Evolutionary conservation across 2,888 invertebrate species (phyloP).

Genomic region (Melanchra persicariae): DNA sequence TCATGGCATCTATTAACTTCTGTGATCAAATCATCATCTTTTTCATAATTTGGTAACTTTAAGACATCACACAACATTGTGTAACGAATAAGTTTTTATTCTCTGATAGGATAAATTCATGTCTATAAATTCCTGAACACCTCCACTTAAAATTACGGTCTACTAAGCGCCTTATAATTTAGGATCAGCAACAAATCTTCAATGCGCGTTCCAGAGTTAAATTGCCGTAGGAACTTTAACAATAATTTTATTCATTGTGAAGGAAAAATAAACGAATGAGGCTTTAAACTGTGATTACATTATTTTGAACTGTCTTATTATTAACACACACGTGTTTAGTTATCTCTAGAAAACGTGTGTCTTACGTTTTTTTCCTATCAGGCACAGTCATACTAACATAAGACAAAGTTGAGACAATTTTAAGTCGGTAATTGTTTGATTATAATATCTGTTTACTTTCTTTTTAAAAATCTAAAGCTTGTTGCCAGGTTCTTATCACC

Average conservation of each 20-base stretch:
- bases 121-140: too few species aligned
- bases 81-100: too few species aligned
- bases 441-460: constrained; percentile 5
- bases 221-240: constrained; percentile 24
- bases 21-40: too few species aligned
- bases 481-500: background rate
- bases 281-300: background rate
- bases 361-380: background rate
- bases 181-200: constrained; percentile 24
- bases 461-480: background rate
- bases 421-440: background rate
- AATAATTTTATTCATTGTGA: background rate
- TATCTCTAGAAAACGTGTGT: background rate
- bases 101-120: background rate
- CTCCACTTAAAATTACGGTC: background rate
- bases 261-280: background rate
- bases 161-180: constrained; percentile 30
- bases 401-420: background rate
- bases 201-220: background rate
- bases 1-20: too few species aligned
- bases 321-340: background rate
- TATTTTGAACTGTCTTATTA: background rate
- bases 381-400: background rate
- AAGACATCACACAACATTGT: too few species aligned
- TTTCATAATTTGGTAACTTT: too few species aligned